phyloP scores from a whole-genome alignment of 2,888 invertebrate genomes.

The Ophioninae sp. region DNA sequence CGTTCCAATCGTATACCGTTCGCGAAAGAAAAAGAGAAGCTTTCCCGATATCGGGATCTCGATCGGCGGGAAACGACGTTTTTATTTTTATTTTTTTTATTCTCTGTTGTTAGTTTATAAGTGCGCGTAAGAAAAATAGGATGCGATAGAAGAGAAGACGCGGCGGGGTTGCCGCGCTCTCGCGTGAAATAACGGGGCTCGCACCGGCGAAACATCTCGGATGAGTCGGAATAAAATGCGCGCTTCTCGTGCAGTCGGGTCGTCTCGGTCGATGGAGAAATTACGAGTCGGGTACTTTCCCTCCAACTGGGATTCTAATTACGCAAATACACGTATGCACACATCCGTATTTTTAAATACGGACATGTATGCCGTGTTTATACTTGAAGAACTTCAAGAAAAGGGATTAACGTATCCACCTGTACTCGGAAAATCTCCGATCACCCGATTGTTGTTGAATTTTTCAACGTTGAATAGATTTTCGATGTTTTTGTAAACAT shows the following conservation, averaged over 20 bases:
- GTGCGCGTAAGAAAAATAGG: constrained; percentile 23
- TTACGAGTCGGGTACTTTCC: constrained; percentile 60
- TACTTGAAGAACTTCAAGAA: background rate
- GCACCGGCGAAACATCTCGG: constrained; percentile 9
- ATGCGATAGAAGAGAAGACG: constrained; percentile 21
- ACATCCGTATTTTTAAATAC: background rate
- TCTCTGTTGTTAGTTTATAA: background rate
- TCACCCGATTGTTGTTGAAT: background rate
- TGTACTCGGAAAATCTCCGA: background rate
- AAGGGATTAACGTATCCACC: background rate
- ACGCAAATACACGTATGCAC: background rate
- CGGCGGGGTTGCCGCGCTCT: constrained; percentile 38
- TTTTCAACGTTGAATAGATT: no score
- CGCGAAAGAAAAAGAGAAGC: constrained; percentile 8
- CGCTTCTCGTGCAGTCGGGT: constrained; percentile 29
- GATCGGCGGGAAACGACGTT: constrained; percentile 40
- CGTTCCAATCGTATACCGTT: background rate
- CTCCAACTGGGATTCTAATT: constrained; percentile 43
- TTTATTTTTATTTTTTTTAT: background rate
- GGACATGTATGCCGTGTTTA: background rate
- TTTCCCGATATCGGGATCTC: constrained; percentile 44
- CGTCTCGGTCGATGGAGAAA: constrained; percentile 56
- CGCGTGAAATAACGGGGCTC: constrained; percentile 48
- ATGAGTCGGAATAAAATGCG: constrained; percentile 14
- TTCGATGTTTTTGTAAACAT: no score